These are phyloP conservation scores for Podargus strigoides DNA, from an alignment of 2,797 vertebrate genomes.

Conservation along the genomic window DNA sequence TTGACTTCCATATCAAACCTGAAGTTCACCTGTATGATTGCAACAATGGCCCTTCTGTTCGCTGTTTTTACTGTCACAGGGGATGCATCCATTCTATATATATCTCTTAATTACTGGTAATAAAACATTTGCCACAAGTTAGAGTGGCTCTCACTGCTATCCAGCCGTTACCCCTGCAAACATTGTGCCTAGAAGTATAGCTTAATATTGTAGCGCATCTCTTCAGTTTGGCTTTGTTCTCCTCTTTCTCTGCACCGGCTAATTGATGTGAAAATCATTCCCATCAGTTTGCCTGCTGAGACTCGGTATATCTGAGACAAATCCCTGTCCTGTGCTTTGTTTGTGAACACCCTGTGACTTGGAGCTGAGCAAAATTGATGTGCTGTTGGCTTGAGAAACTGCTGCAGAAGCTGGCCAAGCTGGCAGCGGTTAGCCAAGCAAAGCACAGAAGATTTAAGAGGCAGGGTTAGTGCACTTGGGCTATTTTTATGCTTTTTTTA, in stretches of 20 bases:
- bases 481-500: conserved; percentile 62
- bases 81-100: not conserved
- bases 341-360: conserved; percentile 67
- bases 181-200: not conserved
- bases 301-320: not conserved
- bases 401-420: conserved; percentile 60
- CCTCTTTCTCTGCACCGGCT: conserved; percentile 7
- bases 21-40: not conserved
- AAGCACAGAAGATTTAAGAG: conserved; percentile 65
- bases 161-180: not conserved
- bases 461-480: conserved; percentile 45
- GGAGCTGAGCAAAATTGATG: conserved; percentile 59
- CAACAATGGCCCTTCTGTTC: not conserved
- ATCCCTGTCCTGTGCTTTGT: conserved; percentile 54
- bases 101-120: not conserved
- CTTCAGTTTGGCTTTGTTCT: conserved; percentile 39
- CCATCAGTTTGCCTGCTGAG: conserved; percentile 27
- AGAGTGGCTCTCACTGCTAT: not conserved
- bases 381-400: conserved; percentile 63
- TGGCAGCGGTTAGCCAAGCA: conserved; percentile 37
- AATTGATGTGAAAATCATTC: conserved; percentile 56
- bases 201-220: not conserved
- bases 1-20: not conserved
- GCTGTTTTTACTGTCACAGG: not conserved
- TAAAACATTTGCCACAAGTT: not conserved